Evolutionary conservation across 2,113 vertebrate species (phyloP), one percentile per base, ranked within the genome.

Genomic region (Carollia perspicillata): DNA sequence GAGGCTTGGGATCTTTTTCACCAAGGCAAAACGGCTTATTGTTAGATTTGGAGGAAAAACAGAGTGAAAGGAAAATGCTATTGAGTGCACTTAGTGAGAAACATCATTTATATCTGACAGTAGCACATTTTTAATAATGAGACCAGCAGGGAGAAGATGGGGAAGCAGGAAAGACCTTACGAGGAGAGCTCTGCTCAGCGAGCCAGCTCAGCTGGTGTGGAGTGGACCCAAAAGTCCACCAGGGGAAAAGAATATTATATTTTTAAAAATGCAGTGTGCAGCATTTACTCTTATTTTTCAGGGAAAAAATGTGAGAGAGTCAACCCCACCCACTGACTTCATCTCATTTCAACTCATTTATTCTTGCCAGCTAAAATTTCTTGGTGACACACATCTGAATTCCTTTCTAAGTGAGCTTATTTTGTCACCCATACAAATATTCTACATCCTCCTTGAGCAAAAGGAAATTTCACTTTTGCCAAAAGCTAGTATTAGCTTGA

Each of bases 51-150:
- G 60, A 92, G 69, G 69, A 81, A 95, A 94, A 90, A 94, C 65
- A 93, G 85, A 96, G 58, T 53, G 84, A 92, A 90, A 94, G 78
- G 81, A 93, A 96, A 87, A 96, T 96, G 86, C 26, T 89, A 37
- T 74, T 89, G 96, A 97, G 95, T 1, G 0, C 66, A 81, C 49
- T 92, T 89, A 96, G 65, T 84, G 93, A 96, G 92, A 95, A 96
- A 72, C 16, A 93, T 90, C 78, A 89, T 96, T 95, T 96, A 95
- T 97, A 95, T 10, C 63, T 86, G 55, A 93, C 92, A 96, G 72
- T 58, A 93, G 90, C 91, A 95, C 95, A 93, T 97, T 97, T 96
- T 97, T 93, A 97, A 97, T 97, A 96, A 97, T 97, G 95, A 97
- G 94, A 78, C 94, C 94, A 97, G 97, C 44, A 89, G 66, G 71